phyloP scores from a whole-genome alignment of 2,113 vertebrate genomes.

The Turdus rufiventris region DNA sequence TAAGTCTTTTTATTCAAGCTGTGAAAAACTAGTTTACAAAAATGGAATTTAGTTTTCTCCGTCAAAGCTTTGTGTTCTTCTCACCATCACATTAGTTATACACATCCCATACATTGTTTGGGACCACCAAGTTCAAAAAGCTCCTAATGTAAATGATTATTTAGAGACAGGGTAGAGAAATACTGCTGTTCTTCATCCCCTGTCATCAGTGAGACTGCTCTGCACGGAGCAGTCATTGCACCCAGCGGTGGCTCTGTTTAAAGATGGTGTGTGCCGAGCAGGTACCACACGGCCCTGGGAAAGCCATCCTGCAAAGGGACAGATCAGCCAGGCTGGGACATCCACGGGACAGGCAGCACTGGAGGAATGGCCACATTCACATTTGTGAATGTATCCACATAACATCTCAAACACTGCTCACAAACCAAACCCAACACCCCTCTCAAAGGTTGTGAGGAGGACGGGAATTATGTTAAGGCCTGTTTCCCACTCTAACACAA shows the following conservation, averaged over 20 bases:
- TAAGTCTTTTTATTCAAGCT: background rate
- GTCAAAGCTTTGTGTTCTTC: background rate
- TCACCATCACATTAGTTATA: background rate
- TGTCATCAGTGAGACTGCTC: background rate
- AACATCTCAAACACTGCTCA: too few species aligned
- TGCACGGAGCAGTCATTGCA: background rate
- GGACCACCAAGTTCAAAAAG: background rate
- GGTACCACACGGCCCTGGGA: background rate
- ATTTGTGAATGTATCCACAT: too few species aligned
- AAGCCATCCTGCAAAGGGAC: background rate
- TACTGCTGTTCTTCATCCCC: background rate
- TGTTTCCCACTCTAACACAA: background rate
- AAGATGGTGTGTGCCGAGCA: background rate
- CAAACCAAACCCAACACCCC: background rate
- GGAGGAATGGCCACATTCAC: background rate
- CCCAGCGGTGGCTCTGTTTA: background rate
- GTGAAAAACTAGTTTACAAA: background rate
- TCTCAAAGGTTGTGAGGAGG: background rate
- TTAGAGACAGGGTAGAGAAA: background rate
- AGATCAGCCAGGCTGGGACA: background rate
- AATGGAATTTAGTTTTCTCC: background rate
- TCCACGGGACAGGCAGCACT: background rate
- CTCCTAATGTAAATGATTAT: background rate
- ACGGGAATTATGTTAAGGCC: background rate
- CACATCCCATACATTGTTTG: background rate